Conservation (phyloP, 30 jellyfish, hydroid and myxozoan genomes). For the Chironex yamaguchii region DNA sequence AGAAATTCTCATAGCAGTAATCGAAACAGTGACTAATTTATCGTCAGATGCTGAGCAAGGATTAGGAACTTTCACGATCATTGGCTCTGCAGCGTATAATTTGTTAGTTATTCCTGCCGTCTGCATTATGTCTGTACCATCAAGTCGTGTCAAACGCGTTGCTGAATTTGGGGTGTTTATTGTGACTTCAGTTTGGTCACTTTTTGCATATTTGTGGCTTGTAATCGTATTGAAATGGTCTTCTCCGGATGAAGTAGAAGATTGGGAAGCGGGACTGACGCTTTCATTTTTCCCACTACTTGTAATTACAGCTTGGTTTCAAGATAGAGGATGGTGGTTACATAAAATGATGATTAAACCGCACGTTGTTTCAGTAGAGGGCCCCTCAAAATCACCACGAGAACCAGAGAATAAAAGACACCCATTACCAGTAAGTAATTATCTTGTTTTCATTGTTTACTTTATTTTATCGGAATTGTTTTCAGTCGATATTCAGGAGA, state of each 20-base stretch:
- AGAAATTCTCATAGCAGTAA: slow-evolving; percentile 86
- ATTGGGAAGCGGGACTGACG: slow-evolving; percentile 90
- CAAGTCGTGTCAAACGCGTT: slow-evolving; percentile 60
- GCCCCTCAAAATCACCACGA: too few relatives aligned
- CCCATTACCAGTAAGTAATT: too few relatives aligned
- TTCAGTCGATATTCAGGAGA: too few relatives aligned
- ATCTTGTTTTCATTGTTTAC: too few relatives aligned
- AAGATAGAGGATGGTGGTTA: slow-evolving; percentile 92
- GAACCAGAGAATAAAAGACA: too few relatives aligned
- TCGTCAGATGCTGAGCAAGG: slow-evolving; percentile 29
- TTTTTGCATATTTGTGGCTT: slow-evolving; percentile 91
- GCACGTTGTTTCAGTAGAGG: slow-evolving; percentile 54
- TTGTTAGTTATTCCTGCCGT: slow-evolving; percentile 82
- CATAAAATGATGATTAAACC: slow-evolving; percentile 31
- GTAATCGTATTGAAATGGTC: slow-evolving; percentile 89
- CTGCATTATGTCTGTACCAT: slow-evolving; percentile 81
- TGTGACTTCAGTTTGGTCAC: slow-evolving; percentile 80
- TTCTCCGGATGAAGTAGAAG: slow-evolving; percentile 82
- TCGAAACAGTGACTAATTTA: slow-evolving; percentile 80
- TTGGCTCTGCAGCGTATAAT: slow-evolving; percentile 92
- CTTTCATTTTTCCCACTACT: slow-evolving; percentile 80
- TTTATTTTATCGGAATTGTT: too few relatives aligned
- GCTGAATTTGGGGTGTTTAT: slow-evolving; percentile 90
- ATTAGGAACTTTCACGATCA: slow-evolving; percentile 82
- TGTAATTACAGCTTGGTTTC: slow-evolving; percentile 88